Evolutionary conservation across 2,888 invertebrate genomes (phyloP), one percentile per base, ranked within the genome.

Genomic region (Drosophila prolongata): DNA sequence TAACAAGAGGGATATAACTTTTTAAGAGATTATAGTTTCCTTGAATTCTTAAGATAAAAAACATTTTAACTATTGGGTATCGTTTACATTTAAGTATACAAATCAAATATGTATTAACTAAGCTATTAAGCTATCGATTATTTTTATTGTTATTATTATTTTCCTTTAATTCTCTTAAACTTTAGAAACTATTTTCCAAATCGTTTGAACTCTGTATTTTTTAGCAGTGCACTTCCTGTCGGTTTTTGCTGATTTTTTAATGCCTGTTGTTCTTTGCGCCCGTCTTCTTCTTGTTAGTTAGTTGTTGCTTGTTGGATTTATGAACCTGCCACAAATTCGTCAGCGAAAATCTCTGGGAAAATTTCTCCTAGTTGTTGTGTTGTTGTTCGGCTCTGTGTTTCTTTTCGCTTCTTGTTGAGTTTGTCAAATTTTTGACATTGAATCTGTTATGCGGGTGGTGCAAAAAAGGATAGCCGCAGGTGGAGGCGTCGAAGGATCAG

Each of bases 381-480:
- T 59, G 49, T 34, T 34, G 19, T 47, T 42, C 47, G 19, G 19
- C 19, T 34, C 42, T 52, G 52, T 37, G 53, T 52, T 44, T 52
- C 50, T 52, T 59, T 65, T 24, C 16, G 40, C 24, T 19, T 35
- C 27, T 54, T 47, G 38, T 54, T 64, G 54, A 65, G 64, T 62
- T 67, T 75, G 75, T 75, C 75, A 79, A 72, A 65, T 47, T 79
- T 78, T 67, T 76, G 77, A 73, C 73, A 79, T 69, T 69, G 73
- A 66, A 66, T 66, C 54, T 54, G 65, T 19, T 30, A 58, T 49
- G 60, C 40, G 37, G 30, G 40, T 13, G 37, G 30, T 30, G 30
- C 2, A 27, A 43, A 59, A 16, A 13, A 40, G 34, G n/a, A 40
- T 44, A 40, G 57, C 46, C 19, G 38, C 46, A 61, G 58, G 61